Base-by-base conservation (phyloP, 2,888 invertebrate species). In the Ditula angustiorana region DNA sequence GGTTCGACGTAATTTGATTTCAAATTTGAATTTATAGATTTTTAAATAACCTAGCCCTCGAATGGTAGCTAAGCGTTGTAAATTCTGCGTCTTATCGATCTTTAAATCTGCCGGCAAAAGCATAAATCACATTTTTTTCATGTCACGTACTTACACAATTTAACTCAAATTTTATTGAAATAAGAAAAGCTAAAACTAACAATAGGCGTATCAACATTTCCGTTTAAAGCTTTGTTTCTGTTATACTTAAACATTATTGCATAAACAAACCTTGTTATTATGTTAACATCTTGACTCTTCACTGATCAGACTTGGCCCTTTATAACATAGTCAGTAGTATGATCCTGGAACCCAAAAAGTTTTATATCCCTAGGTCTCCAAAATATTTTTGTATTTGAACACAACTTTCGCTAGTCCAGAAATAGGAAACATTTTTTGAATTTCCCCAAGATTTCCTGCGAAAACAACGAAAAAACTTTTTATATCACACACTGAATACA, bases 401-500 rank as follows among this genome's bases (percentile, higher is more conserved):
- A 30, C 2, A 49, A 13, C 13, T 19, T 28, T 0, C 0, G 2
- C 16, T 4, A 21, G 10, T 28, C 28, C 28, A 50, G n/a, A 35
- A 13, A 53, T 21, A 13, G 23, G 33, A 24, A 33, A 24, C 13
- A 13, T 3, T 33, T 53, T 30, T 52, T 35, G 0, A 13, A 23
- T n/a, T 13, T 33, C n/a, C 53, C n/a, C 33, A n/a, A 49, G 19
- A 47, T 52, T 65, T 23, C n/a, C 47, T 55, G 24, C 13, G 61
- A 68, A 68, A 66, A 70, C 67, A 75, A 75, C 69, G 75, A 70
- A 75, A 72, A 76, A 74, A 72, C 70, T 73, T 73, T 71, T 66
- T 70, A 71, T 74, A 72, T 73, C 70, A 66, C 60, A 71, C 65
- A 74, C 76, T 77, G 71, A 75, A 82, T 79, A 79, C 77, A 76